Base-by-base conservation (phyloP, 2,888 invertebrate genomes). In the Tetheella fluctuosa region DNA sequence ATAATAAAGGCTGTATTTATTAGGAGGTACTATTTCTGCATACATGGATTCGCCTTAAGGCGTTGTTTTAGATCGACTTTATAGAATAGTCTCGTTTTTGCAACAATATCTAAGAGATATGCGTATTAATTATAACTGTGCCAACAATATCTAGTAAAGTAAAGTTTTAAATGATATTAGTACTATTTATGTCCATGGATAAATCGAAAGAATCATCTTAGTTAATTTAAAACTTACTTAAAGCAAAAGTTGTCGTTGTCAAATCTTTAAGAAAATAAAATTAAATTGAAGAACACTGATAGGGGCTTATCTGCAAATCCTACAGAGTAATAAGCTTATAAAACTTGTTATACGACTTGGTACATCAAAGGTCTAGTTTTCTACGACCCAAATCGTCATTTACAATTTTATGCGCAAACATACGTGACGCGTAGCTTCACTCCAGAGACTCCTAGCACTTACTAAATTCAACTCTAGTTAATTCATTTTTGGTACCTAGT, bases 331-430 rank as follows among this genome's bases (percentile, higher is more conserved):
- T 15, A 6, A n/a, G n/a, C 6, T n/a, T 39, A 20, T 48, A 20
- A 20, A 20, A 48, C 48, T 48, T 48, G 1, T 48, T 48, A 48
- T 20, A 10, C 2, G 48, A 10, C 7, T 2, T 17, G 15, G 42
- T 42, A 42, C 17, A 20, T 48, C 48, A 20, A 48, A 48, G 20
- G 20, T 20, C 20, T 48, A 17, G 20, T 71, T 69, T 73, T 71
- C 64, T 69, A 60, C 69, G 64, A 69, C 60, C 54, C 58, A 59
- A 58, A 64, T 54, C 59, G 57, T 54, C 56, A 64, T 62, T 65
- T 71, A 63, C 67, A 74, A 73, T 73, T 74, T 68, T 63, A 58
- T 56, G 59, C 58, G 69, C 65, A 74, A 73, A 74, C 67, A 73
- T 72, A 73, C 67, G 67, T 60, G 62, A 67, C 71, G 69, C 67